Evolutionary conservation across 2,888 invertebrate genomes (phyloP), one percentile per base, ranked within the genome.

Genomic region (Phyllotreta cruciferae): DNA sequence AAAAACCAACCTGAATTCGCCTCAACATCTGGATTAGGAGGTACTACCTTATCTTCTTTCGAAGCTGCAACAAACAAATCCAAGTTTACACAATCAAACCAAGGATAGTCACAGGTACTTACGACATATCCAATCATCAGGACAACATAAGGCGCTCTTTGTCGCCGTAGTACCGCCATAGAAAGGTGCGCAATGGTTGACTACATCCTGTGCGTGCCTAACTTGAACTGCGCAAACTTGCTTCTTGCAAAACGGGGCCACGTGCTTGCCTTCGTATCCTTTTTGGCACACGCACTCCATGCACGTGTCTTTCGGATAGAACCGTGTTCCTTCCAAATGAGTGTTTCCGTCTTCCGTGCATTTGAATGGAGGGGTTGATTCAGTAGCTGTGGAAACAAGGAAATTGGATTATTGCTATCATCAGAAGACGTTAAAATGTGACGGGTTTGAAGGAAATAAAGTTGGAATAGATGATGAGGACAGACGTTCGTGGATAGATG

Each of bases 91-190:
- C 11, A 44, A 8, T 5, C 11, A 44, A 9, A 44, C 14, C 14
- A 24, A 24, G 2, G 4, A 4, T 24, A 24, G 2, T 24, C 24
- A 4, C 24, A 3, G 7, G n/a, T 50, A 66, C 66, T 66, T 63
- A 66, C 66, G 63, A 55, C 66, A 66, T 50, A 63, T 49, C 63
- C 63, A 66, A 0, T 41, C 54, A 7, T 41, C 44, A 6, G 66
- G 66, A 57, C 66, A 66, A 54, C 66, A 66, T 39, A 66, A 50
- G 6, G 24, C 8, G 1, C 35, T 50, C 5, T 52, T 54, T 1
- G 2, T 24, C 24, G 24, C 24, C 6, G 8, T 34, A 10, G 13
- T 10, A 3, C 45, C 41, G 8, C 24, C n/a, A 13, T 63, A 61
- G 13, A 36, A 35, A 1, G 61, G 61, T 6, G 61, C 61, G 39